These are phyloP conservation scores for Coptodon rendalli DNA, from an alignment of 2,113 vertebrate genomes.

Conservation along the genomic window DNA sequence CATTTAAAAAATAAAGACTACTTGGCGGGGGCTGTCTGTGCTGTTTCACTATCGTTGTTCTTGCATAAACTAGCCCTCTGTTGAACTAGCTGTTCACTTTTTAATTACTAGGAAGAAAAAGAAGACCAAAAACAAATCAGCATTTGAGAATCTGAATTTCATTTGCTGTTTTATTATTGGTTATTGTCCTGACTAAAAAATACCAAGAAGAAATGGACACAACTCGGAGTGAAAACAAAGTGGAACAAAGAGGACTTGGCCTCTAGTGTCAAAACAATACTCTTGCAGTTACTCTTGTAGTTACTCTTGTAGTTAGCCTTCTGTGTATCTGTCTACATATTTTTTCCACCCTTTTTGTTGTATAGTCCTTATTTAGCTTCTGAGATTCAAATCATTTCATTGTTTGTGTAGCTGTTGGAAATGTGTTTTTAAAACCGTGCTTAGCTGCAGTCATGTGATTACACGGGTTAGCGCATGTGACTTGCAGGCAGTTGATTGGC, in stretches of 20 bases:
- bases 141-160: neutral
- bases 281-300: neutral
- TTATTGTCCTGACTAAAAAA: neutral
- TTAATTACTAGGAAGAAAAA: neutral
- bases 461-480: slow-evolving; percentile 21
- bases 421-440: neutral
- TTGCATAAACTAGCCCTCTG: neutral
- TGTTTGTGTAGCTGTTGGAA: neutral
- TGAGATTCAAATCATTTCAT: neutral
- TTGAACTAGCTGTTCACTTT: neutral
- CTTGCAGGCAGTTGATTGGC: slow-evolving; percentile 51
- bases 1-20: neutral
- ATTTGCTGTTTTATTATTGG: neutral
- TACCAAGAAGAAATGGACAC: neutral
- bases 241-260: neutral
- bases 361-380: neutral
- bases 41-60: neutral
- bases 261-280: neutral
- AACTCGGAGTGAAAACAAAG: neutral
- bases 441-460: neutral
- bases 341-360: neutral
- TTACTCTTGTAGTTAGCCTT: neutral
- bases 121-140: neutral
- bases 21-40: neutral
- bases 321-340: neutral